These are phyloP conservation scores for Berghia stephanieae DNA, from an alignment of 1,140 invertebrate species.

Conservation along the genomic window DNA sequence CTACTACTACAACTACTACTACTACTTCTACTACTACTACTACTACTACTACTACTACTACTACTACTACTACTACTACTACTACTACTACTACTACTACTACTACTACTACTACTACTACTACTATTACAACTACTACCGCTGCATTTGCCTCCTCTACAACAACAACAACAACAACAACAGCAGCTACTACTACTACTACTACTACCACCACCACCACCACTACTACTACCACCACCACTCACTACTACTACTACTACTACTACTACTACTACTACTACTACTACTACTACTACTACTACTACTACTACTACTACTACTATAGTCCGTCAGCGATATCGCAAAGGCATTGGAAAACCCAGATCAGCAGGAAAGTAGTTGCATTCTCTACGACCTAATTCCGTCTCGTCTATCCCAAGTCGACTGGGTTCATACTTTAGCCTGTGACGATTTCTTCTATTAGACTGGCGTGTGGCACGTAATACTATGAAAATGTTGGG, in stretches of 20 bases:
- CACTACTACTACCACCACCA: conserved; percentile 25
- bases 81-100: conserved; percentile 36
- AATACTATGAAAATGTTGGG: no score
- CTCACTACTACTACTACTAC: conserved; percentile 23
- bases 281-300: conserved; percentile 28
- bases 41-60: background rate
- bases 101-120: conserved; percentile 25
- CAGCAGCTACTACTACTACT: background rate
- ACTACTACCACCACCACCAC: background rate
- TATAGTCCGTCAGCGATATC: background rate
- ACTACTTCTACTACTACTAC: conserved; percentile 6
- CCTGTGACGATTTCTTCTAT: no score
- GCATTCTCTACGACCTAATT: no score
- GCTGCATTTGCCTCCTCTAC: conserved; percentile 23
- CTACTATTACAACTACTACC: conserved; percentile 30
- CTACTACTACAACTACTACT: conserved; percentile 22
- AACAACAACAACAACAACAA: conserved; percentile 12
- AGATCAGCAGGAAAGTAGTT: no score
- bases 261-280: conserved; percentile 29
- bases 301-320: conserved; percentile 25
- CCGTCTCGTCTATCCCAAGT: no score
- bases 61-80: conserved; percentile 35
- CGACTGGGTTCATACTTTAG: no score
- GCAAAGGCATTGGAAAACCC: no score
- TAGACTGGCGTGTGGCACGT: no score